Evolutionary conservation across 2,113 vertebrate genomes (phyloP), one percentile per base, ranked within the genome.

Genomic region (Leucoraja erinaceus): DNA sequence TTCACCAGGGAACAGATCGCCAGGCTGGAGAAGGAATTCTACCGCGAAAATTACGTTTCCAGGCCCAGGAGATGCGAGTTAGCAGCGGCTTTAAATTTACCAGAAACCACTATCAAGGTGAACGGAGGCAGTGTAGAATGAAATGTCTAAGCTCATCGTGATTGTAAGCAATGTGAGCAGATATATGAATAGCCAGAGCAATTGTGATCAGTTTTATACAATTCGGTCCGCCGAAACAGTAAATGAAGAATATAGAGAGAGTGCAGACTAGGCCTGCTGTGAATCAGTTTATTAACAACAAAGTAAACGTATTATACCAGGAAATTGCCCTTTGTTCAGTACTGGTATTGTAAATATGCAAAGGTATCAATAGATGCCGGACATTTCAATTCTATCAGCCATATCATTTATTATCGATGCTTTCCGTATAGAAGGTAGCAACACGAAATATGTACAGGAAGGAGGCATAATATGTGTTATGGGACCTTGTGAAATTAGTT

Each of bases 101-200:
- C 99, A 10, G 99, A 99, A 96, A 99, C 99, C 92, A 99, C 98
- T 93, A 99, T 99, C 94, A 99, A 99, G 97, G 99, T 99, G 97
- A 93, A 93, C 28, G 56, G 79, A 47, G 47, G 8, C 31, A 20
- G 59, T n/a, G 56, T 4, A 12, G 70, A 31, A 94, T 93, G 93
- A 79, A 93, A 94, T 94, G 94, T 94, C 94, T 94, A 94, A 31
- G 79, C 94, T 94, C 93, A 94, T 56, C 22, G 20, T 47, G 38
- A 91, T 70, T 11, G 20, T 91, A 91, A 91, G 47, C 66, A 91
- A 72, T 47, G 25, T 68, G 81, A 90, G 66, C 12, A 33, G n/a
- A 70, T 70, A 18, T 28, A 38, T 22, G 66, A 70, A 72, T n/a
- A 74, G 11, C n/a, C 33, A 25, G 9, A 47, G 68, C 66, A 47